Base-by-base conservation (phyloP, 1,140 invertebrate genomes). In the Helicoverpa armigera region DNA sequence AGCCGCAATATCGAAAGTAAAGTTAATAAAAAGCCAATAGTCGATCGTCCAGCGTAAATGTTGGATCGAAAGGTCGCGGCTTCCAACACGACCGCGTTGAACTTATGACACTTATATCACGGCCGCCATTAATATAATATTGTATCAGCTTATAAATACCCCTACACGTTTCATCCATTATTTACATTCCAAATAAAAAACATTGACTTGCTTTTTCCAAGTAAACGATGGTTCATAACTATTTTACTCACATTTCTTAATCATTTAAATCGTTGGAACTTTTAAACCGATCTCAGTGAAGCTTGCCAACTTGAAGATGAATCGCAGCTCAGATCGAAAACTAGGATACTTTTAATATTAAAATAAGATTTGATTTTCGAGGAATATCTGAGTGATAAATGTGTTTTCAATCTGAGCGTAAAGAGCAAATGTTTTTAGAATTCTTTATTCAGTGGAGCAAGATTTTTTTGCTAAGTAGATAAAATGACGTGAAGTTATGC, bases 401-500 rank as follows among this genome's bases (percentile, higher is more conserved):
- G 67, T 70, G 18, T 70, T 70, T 70, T 53, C 67, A 70, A 70
- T 70, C 48, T 70, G 23, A 70, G 67, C 50, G 56, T 77, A 81
- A 72, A 23, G 51, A 53, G 16, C 69, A 5, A 7, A 13, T 65
- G 53, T 69, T 70, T 63, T 4, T 12, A 48, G 14, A 31, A 0
- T 16, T 79, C 16, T 50, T 43, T 43, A 50, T 18, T 50, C 43
- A 48, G 43, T 18, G 11, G 16, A 35, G 11, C 5, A 23, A 35
- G 16, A 10, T 5, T 18, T 10, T 50, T n/a, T 48, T 11, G 16
- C n/a, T 50, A 4, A 50, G 2, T 58, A 35, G 35, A 7, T 35
- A 58, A 73, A 58, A 58, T 73, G 35, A 16, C 0, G 16, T 54
- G 13, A 31, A 72, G 51, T 67, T 61, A 23, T 81, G 85, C 88